Evolutionary conservation across 64 coral and sea anemone species (phyloP), one percentile per base, ranked within the genome.

Genomic region (Cladopsammia gracilis): DNA sequence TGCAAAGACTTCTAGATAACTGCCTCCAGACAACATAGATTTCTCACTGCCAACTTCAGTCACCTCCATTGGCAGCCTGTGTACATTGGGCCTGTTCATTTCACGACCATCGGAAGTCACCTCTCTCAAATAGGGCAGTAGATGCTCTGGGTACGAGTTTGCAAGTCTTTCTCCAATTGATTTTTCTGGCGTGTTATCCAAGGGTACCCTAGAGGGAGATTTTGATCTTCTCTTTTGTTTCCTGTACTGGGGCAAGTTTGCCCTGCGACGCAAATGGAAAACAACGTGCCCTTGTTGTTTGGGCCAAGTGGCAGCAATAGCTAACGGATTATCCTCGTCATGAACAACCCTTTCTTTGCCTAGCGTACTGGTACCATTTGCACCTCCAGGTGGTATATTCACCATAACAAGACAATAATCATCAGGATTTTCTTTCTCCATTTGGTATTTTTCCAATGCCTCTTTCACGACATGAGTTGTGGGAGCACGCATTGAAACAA

Each of bases 321-420:
- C 94, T 13, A 96, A 62, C 5, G 98, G 98, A 26, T 92, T 94
- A 54, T 99, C 98, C 19, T 96, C 95, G 68, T 96, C 94, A 67
- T 96, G 94, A 8, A 99, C 98, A 58, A 99, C 75, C 22, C 98
- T 92, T 42, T 99, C 98, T 87, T 96, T 96, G 22, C 95, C 94
- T 12, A 96, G 70, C 20, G 92, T 87, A 46, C 59, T 89, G 14
- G 90, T 93, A 11, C 90, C 94, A 67, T 86, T 96, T 42, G 86
- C 53, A 14, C 94, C 95, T 68, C 90, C 98, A 20, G 92, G 75
- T 16, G 91, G 94, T 10, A 96, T 93, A 62, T 96, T 99, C 0
- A 99, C 94, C 98, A 99, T 99, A 46, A 96, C 89, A 34, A 99
- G 83, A 34, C 98, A 99, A 64, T 92, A 99, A 16, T 99, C 94